Percentiles rank a stretch among this genome's conserved stretches.
phyloP scores from a whole-genome alignment of 30 jellyfish, hydroid and myxozoan species.

The Turritopsis rubra region DNA sequence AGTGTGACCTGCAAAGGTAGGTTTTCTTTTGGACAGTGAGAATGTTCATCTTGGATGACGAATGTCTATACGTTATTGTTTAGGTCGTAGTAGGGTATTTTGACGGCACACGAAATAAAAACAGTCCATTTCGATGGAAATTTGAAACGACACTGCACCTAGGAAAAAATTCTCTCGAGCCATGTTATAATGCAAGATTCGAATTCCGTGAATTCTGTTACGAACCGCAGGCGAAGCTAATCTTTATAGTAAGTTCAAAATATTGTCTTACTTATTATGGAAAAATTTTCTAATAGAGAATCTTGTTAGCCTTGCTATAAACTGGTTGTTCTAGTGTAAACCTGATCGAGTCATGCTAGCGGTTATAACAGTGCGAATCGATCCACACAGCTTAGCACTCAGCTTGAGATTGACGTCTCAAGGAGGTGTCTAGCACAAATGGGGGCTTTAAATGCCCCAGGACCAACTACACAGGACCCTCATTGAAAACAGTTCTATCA shows the following conservation, averaged over 20 bases:
- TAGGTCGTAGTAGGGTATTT: slow-evolving; percentile 52
- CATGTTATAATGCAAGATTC: slow-evolving; percentile 43
- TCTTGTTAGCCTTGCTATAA: too few species aligned
- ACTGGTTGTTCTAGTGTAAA: too few species aligned
- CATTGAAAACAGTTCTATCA: too few species aligned
- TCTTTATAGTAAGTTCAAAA: slow-evolving; percentile 42
- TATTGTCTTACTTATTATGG: too few species aligned
- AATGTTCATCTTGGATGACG: neutral
- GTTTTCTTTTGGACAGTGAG: neutral
- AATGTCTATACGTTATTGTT: neutral
- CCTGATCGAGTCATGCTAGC: too few species aligned
- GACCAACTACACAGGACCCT: too few species aligned
- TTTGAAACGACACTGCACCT: slow-evolving; percentile 39
- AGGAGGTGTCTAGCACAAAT: too few species aligned
- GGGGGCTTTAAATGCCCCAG: too few species aligned
- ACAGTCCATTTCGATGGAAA: slow-evolving; percentile 20
- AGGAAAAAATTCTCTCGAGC: slow-evolving; percentile 38
- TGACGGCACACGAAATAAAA: slow-evolving; percentile 37
- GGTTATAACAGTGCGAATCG: too few species aligned
- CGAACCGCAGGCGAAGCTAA: slow-evolving; percentile 47
- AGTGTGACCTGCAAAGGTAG: neutral
- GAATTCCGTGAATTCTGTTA: slow-evolving; percentile 62
- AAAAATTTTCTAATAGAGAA: too few species aligned
- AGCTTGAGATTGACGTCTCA: too few species aligned
- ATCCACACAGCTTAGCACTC: too few species aligned